These are phyloP conservation scores for Naja naja DNA, from an alignment of 2,113 vertebrate species.

Conservation along the genomic window DNA sequence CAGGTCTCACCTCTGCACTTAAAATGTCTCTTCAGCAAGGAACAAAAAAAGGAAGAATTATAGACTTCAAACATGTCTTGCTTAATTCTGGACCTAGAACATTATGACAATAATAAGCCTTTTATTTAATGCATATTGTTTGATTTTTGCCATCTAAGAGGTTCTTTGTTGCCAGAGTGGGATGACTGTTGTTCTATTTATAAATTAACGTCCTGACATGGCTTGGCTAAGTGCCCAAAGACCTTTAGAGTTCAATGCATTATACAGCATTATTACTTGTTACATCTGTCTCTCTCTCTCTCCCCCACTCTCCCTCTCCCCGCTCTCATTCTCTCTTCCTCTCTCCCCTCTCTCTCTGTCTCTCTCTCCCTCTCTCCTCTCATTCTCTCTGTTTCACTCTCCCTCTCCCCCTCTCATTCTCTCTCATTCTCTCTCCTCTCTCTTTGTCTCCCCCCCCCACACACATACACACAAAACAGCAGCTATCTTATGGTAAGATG, in stretches of 20 bases:
- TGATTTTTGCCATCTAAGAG: background rate
- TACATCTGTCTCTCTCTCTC: background rate
- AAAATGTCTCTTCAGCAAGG: background rate
- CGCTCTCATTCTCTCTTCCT: too few species aligned
- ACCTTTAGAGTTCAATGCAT: conserved; percentile 6
- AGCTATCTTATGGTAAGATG: background rate
- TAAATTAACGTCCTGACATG: conserved; percentile 13
- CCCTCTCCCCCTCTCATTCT: background rate
- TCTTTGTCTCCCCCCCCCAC: too few species aligned
- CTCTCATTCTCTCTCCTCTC: too few species aligned
- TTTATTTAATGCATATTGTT: background rate
- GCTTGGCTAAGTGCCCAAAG: conserved; percentile 5
- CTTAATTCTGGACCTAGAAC: background rate
- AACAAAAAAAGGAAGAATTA: background rate
- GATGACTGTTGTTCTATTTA: conserved; percentile 8
- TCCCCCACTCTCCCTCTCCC: background rate
- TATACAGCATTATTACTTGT: conserved; percentile 7
- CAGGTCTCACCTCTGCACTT: background rate
- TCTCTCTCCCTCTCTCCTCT: too few species aligned
- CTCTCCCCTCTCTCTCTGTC: too few species aligned
- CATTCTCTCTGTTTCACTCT: background rate
- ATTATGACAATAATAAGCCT: conserved; percentile 8
- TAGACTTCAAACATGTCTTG: background rate
- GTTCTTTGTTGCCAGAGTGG: background rate
- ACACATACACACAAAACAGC: background rate